A percentile compares a stretch with the other conserved stretches of the same genome.
phyloP scores from a whole-genome alignment of 2,113 vertebrate genomes.

The Microcebus murinus region DNA sequence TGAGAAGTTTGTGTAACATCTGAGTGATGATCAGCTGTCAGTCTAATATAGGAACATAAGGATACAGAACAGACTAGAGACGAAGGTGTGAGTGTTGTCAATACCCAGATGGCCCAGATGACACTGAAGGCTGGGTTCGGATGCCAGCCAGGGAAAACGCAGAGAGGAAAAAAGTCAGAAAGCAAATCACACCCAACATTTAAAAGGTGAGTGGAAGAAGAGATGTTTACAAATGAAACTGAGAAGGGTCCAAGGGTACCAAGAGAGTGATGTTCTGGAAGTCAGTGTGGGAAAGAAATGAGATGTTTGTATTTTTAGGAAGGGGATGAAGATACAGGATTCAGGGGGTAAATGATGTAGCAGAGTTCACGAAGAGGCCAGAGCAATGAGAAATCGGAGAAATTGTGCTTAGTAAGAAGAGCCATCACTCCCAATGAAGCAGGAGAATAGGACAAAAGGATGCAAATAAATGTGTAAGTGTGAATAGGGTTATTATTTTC shows the following conservation, averaged over 20 bases:
- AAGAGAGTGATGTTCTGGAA: background rate
- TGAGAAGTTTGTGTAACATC: background rate
- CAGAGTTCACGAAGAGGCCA: background rate
- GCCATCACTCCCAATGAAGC: background rate
- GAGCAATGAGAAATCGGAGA: background rate
- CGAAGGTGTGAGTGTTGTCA: background rate
- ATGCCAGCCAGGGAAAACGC: background rate
- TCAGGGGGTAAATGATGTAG: background rate
- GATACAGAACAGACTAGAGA: background rate
- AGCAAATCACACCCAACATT: background rate
- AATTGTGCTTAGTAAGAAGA: background rate
- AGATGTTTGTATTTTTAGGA: background rate
- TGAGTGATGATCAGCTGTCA: background rate
- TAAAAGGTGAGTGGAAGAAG: background rate
- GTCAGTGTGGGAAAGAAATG: background rate
- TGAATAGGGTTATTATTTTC: background rate
- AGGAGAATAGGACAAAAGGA: background rate
- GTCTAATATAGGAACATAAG: background rate
- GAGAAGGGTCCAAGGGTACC: background rate
- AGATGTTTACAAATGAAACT: background rate
- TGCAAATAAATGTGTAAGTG: background rate
- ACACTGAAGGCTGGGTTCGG: background rate
- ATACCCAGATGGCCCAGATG: background rate
- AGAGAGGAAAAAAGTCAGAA: background rate
- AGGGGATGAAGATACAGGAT: background rate